These are phyloP conservation scores for Melanotaenia boesemani DNA, from an alignment of 2,797 vertebrate species.

Conservation along the genomic window DNA sequence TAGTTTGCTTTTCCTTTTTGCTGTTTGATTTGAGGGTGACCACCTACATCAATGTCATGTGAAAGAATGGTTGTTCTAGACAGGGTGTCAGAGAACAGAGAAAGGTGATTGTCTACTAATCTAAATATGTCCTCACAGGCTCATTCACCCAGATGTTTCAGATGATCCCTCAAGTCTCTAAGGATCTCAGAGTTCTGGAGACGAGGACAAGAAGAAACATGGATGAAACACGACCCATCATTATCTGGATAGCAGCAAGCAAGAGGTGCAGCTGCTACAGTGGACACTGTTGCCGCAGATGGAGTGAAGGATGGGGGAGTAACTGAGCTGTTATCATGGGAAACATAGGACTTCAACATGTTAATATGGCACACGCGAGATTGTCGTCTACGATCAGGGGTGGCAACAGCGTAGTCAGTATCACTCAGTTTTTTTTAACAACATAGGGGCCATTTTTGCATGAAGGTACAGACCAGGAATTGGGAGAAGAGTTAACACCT, in stretches of 20 bases:
- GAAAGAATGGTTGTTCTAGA: not conserved
- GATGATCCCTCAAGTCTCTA: not conserved
- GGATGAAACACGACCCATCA: not conserved
- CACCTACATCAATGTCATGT: conserved; percentile 2
- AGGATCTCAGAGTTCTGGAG: not conserved
- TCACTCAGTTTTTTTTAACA: not conserved
- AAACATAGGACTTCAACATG: not conserved
- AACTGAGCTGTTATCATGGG: not conserved
- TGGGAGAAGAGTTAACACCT: not conserved
- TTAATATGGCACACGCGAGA: conserved; percentile 10
- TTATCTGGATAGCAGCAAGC: not conserved
- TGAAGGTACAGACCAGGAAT: not conserved
- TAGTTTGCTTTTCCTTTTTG: not conserved
- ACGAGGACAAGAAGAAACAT: not conserved
- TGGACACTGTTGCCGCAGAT: not conserved
- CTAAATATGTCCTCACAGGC: too few relatives aligned
- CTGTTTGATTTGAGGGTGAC: not conserved
- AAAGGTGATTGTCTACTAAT: not conserved
- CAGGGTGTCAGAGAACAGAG: not conserved
- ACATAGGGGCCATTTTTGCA: not conserved
- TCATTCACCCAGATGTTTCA: not conserved
- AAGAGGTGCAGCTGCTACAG: not conserved
- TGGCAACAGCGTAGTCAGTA: not conserved
- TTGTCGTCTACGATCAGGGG: not conserved
- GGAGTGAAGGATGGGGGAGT: not conserved